These are phyloP conservation scores for Drosophila mimetica DNA, from an alignment of 2,888 invertebrate species.

Conservation along the genomic window DNA sequence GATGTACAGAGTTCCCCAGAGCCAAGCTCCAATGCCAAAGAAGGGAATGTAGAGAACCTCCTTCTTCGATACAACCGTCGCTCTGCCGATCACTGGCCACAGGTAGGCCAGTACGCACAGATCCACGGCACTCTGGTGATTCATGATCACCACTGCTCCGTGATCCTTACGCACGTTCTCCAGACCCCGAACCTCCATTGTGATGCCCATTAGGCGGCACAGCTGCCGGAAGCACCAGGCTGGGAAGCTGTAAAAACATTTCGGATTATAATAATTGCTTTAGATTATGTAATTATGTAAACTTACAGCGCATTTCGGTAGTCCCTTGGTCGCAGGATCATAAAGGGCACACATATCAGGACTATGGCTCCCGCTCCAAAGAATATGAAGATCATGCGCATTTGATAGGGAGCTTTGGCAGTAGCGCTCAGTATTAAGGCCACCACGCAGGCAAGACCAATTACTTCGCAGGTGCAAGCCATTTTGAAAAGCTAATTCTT, in stretches of 20 bases:
- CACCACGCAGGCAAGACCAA: constrained; percentile 81
- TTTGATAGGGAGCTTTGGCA: constrained; percentile 88
- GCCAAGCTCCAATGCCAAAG: constrained; percentile 93
- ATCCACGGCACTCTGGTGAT: constrained; percentile 95
- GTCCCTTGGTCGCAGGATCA: constrained; percentile 89
- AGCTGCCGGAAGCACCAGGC: constrained; percentile 87
- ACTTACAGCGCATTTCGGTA: constrained; percentile 92
- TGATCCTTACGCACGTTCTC: constrained; percentile 90
- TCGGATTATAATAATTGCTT: no score
- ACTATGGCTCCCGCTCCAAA: constrained; percentile 87
- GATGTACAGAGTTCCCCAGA: constrained; percentile 96
- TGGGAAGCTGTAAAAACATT: constrained; percentile 88
- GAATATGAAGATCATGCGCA: constrained; percentile 89
- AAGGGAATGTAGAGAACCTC: constrained; percentile 92
- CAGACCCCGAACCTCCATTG: constrained; percentile 89
- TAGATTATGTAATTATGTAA: no score
- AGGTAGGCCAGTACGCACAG: constrained; percentile 86
- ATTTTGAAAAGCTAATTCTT: constrained; percentile 46
- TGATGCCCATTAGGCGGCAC: constrained; percentile 86
- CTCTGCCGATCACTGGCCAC: constrained; percentile 90
- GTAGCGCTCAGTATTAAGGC: constrained; percentile 80
- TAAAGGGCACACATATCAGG: constrained; percentile 89
- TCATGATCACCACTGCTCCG: constrained; percentile 92
- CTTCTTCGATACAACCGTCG: constrained; percentile 93
- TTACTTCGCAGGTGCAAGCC: constrained; percentile 82